Base-by-base conservation (phyloP, 2,888 invertebrate species). In the Invenusta paracnida region DNA sequence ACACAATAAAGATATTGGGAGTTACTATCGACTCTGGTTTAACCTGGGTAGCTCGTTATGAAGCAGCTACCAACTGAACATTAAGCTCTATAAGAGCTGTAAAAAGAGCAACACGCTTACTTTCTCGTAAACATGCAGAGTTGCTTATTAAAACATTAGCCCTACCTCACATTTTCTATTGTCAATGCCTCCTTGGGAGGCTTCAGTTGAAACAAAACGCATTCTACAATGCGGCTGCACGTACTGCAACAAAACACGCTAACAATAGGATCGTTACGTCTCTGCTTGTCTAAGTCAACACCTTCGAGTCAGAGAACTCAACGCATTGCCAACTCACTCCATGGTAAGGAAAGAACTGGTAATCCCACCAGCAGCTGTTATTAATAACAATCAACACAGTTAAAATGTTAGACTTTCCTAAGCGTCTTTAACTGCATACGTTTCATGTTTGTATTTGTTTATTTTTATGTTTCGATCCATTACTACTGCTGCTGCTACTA, bases 61-160 rank as follows among this genome's bases (percentile, higher is more conserved):
- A 48, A 48, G 17, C 48, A 48, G 48, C 48, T 48, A 48, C 48
- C 48, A 48, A 48, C 48, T 11, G 48, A 48, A 48, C 5, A 17
- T 48, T 48, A 5, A 48, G 5, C 5, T 5, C 48, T 48, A n/a
- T 79, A 29, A 79, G 79, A 79, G 79, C 25, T 79, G 79, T 79
- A 29, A 23, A 79, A 23, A 79, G 48, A 48, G 48, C 48, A 48
- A 48, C 48, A 17, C 48, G 48, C 5, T 48, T 11, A 13, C 73
- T 73, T 23, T 23, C 73, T 73, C 73, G 23, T 73, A 73, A 73
- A 73, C 11, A 73, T 73, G 11, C 73, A 73, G 73, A 23, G 73
- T 73, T 73, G 73, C 73, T 73, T 23, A 73, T 73, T 23, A 73
- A 73, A 73, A 73, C 73, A 73, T 23, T 73, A 73, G 17, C 48